Conservation (phyloP, 1,140 invertebrate species). For the Penaeus chinensis region DNA sequence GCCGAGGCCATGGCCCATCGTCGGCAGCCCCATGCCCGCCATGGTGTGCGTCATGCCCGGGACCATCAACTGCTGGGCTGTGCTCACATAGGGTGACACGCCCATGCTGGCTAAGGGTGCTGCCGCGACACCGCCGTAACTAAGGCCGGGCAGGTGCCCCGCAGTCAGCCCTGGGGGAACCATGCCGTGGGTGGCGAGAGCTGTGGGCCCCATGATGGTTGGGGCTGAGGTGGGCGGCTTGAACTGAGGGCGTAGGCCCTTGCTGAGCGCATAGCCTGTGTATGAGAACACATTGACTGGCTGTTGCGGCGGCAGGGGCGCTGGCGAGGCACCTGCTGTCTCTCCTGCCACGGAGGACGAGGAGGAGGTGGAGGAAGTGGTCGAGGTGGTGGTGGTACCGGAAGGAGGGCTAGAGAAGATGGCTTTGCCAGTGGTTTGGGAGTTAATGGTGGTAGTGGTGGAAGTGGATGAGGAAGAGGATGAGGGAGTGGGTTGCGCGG, state of each 20-base stretch:
- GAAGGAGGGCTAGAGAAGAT: constrained; percentile 51
- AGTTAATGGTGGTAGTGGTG: constrained; percentile 64
- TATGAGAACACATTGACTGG: constrained; percentile 77
- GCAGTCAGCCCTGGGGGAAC: constrained; percentile 58
- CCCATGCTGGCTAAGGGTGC: constrained; percentile 29
- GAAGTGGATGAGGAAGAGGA: constrained; percentile 54
- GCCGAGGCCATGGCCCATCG: constrained; percentile 37
- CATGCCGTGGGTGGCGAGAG: constrained; percentile 60
- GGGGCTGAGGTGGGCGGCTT: constrained; percentile 63
- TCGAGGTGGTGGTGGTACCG: constrained; percentile 42
- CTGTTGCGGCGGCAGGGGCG: constrained; percentile 55
- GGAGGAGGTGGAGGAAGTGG: constrained; percentile 59
- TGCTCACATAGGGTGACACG: constrained; percentile 43
- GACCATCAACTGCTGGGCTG: constrained; percentile 38
- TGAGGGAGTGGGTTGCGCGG: constrained; percentile 66
- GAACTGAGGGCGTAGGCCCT: constrained; percentile 64
- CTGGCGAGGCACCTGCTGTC: constrained; percentile 34
- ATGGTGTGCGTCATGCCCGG: constrained; percentile 34
- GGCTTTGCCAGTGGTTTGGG: constrained; percentile 54
- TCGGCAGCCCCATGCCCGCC: constrained; percentile 38
- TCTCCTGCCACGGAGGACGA: constrained; percentile 45
- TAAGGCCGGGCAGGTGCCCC: constrained; percentile 32
- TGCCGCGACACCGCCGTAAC: constrained; percentile 34
- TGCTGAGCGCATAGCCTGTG: constrained; percentile 81
- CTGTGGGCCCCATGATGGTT: constrained; percentile 65